Conservation (phyloP, 2,113 vertebrate species). For the Mus pahari region DNA sequence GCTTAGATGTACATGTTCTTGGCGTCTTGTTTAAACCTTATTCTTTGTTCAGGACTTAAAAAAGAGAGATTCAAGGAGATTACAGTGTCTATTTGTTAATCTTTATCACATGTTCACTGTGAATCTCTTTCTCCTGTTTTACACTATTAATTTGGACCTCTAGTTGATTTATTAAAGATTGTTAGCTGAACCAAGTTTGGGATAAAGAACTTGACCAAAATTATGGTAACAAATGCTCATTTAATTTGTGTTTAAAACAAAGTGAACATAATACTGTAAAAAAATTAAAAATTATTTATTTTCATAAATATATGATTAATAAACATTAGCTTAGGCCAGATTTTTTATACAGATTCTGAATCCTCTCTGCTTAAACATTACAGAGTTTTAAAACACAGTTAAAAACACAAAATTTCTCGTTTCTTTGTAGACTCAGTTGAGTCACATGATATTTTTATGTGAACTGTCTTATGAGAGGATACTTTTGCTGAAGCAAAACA, state of each 20-base stretch:
- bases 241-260: background rate
- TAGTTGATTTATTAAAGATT: background rate
- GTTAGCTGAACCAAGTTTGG: background rate
- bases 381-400: background rate
- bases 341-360: conserved; percentile 1
- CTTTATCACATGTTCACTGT: background rate
- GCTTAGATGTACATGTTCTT: background rate
- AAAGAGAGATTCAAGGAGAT: background rate
- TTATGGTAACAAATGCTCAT: background rate
- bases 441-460: no score
- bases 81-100: background rate
- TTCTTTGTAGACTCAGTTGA: no score
- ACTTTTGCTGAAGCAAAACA: no score
- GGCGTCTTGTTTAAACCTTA: background rate
- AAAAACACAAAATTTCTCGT: background rate
- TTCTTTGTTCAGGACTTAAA: background rate
- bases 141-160: background rate
- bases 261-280: background rate
- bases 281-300: background rate
- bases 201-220: background rate
- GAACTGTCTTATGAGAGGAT: no score
- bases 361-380: background rate
- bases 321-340: background rate
- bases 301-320: conserved; percentile 26
- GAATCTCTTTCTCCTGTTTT: no score